phyloP scores from a whole-genome alignment of 1,140 invertebrate species.

The Zaprionus africanus region DNA sequence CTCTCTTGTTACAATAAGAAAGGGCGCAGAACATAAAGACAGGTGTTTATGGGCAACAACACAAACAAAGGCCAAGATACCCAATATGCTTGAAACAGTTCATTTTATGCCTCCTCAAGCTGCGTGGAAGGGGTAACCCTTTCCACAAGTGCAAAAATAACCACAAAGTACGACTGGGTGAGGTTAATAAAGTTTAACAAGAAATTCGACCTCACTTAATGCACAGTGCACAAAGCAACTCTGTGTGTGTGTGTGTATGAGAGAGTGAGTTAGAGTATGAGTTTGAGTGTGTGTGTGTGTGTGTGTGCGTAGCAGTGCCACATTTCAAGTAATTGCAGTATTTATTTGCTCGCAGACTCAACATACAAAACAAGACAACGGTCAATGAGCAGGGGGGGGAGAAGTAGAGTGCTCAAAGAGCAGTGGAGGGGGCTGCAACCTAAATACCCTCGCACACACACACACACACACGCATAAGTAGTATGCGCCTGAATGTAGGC shows the following conservation, averaged over 20 bases:
- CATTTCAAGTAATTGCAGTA: conserved; percentile 64
- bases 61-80: neutral
- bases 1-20: neutral
- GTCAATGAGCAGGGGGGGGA: neutral
- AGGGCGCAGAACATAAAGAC: neutral
- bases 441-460: neutral
- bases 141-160: neutral
- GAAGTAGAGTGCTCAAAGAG: neutral
- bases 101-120: neutral
- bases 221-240: neutral
- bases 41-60: neutral
- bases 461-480: neutral
- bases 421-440: neutral
- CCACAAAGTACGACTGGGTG: neutral
- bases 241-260: conserved; percentile 4
- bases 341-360: conserved; percentile 60
- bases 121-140: too few relatives aligned
- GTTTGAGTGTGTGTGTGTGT: conserved; percentile 23
- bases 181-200: conserved; percentile 24
- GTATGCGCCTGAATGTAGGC: conserved; percentile 49
- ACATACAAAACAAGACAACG: conserved; percentile 18
- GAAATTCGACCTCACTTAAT: conserved; percentile 16
- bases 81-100: neutral
- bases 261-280: neutral
- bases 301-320: conserved; percentile 29